Evolutionary conservation across 2,888 invertebrate species (phyloP).

Genomic region (Cerceris rybyensis): DNA sequence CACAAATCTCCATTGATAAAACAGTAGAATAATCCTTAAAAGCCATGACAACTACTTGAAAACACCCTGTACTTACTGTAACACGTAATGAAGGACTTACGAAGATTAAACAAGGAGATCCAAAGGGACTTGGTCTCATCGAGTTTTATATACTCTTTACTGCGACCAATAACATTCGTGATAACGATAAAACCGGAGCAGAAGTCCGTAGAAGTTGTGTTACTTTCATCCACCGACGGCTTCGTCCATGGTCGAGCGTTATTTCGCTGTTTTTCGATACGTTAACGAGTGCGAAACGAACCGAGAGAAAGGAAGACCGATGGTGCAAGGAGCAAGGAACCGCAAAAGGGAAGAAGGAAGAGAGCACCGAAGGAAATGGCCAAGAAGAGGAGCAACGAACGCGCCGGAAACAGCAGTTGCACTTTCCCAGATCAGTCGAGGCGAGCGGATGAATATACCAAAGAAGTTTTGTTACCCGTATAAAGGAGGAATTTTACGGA

Average conservation of each 20-base stretch:
- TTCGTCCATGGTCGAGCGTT: slow-evolving; percentile 60
- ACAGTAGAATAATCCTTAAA: no score
- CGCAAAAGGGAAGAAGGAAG: slow-evolving; percentile 15
- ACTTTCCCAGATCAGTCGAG: slow-evolving; percentile 56
- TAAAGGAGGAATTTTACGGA: slow-evolving; percentile 34
- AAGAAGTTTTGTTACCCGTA: slow-evolving; percentile 40
- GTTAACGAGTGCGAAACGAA: slow-evolving; percentile 46
- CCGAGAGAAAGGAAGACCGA: slow-evolving; percentile 9
- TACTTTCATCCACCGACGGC: slow-evolving; percentile 13
- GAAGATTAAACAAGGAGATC: slow-evolving; percentile 23
- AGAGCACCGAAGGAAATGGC: neutral
- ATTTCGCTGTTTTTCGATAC: slow-evolving; percentile 33
- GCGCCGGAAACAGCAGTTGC: slow-evolving; percentile 52
- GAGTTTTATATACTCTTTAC: slow-evolving; percentile 23
- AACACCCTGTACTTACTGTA: no score
- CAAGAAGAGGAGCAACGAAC: neutral
- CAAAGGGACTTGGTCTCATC: slow-evolving; percentile 13
- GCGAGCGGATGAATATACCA: slow-evolving; percentile 54
- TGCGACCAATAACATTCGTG: slow-evolving; percentile 30
- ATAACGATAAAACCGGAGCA: slow-evolving; percentile 21
- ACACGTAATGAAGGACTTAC: slow-evolving; percentile 22
- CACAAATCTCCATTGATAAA: no score
- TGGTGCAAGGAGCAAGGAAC: slow-evolving; percentile 7
- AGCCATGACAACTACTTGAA: no score
- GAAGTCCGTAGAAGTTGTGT: slow-evolving; percentile 44